phyloP scores from a whole-genome alignment of 2,888 invertebrate species.

The Notodonta dromedarius region DNA sequence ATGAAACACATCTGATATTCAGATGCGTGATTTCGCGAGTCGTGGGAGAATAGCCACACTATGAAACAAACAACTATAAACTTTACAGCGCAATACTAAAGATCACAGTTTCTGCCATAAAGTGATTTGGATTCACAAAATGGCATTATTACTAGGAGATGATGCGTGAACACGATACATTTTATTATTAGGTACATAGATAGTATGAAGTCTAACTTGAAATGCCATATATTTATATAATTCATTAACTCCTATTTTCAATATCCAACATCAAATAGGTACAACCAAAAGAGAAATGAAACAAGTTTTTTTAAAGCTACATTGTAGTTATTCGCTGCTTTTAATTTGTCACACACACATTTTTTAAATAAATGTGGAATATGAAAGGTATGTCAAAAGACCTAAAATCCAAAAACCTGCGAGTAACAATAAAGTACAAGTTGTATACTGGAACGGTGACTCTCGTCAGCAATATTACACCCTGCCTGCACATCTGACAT shows the following conservation, averaged over 20 bases:
- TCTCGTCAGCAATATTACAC: constrained; percentile 38
- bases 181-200: constrained; percentile 41
- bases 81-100: constrained; percentile 61
- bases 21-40: background rate
- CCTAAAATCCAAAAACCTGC: constrained; percentile 70
- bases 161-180: constrained; percentile 50
- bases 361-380: constrained; percentile 52
- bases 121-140: constrained; percentile 52
- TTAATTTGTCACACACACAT: constrained; percentile 46
- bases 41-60: constrained; percentile 11
- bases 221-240: constrained; percentile 44
- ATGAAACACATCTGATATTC: background rate
- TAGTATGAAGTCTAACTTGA: constrained; percentile 52
- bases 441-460: constrained; percentile 64
- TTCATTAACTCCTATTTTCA: constrained; percentile 40
- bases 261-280: constrained; percentile 58
- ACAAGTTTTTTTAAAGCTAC: constrained; percentile 34
- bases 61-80: constrained; percentile 41
- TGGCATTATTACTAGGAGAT: constrained; percentile 47
- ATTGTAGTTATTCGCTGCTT: constrained; percentile 60
- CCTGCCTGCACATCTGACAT: constrained; percentile 48
- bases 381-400: constrained; percentile 73
- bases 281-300: constrained; percentile 55
- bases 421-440: constrained; percentile 61
- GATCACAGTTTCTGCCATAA: constrained; percentile 65